phyloP scores from a whole-genome alignment of 2,888 invertebrate genomes.

The Dicyrtomina minuta region DNA sequence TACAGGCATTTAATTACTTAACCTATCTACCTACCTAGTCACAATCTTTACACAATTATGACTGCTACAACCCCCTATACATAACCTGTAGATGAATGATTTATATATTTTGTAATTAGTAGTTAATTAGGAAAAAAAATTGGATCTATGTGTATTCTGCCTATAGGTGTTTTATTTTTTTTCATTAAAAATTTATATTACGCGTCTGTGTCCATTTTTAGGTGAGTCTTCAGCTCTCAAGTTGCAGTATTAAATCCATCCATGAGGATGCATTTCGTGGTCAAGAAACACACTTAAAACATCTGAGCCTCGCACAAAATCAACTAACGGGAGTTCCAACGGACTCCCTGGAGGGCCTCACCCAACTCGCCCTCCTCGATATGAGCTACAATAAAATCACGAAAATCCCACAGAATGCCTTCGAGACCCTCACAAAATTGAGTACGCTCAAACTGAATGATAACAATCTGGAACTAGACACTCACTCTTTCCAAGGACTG shows the following conservation, averaged over 20 bases:
- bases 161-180: no score
- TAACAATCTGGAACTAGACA: constrained; percentile 69
- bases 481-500: constrained; percentile 73
- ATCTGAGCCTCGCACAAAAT: constrained; percentile 57
- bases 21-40: no score
- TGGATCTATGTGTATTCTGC: no score
- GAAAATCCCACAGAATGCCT: constrained; percentile 72
- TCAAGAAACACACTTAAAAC: constrained; percentile 63
- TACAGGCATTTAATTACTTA: no score
- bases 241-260: constrained; percentile 73
- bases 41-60: no score
- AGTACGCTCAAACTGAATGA: constrained; percentile 83
- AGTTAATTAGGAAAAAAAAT: no score
- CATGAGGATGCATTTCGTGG: constrained; percentile 76
- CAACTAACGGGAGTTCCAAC: constrained; percentile 76
- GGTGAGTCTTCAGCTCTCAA: constrained; percentile 76
- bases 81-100: no score
- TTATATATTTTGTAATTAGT: no score
- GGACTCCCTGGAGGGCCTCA: constrained; percentile 67
- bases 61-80: no score
- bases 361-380: constrained; percentile 75
- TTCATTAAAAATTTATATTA: no score
- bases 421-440: constrained; percentile 69
- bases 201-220: no score
- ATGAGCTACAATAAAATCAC: constrained; percentile 78